Conservation (phyloP, 1,140 invertebrate genomes). For the Drosophila jambulina region DNA sequence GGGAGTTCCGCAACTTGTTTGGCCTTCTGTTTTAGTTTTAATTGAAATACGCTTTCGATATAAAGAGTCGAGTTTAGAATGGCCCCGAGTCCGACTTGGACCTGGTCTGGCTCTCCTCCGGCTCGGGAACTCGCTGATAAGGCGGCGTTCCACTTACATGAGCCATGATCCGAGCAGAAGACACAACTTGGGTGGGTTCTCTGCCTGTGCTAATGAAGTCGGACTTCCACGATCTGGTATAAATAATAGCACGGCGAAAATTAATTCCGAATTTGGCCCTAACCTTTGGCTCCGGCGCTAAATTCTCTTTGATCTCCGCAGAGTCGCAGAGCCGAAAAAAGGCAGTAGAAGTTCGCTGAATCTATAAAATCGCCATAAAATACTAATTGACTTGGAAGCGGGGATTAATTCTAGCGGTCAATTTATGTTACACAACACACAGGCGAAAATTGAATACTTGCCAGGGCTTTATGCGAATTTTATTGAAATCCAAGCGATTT, state of each 20-base stretch:
- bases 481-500: conserved; percentile 68
- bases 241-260: conserved; percentile 59
- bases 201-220: conserved; percentile 65
- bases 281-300: conserved; percentile 47
- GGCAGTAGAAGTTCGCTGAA: conserved; percentile 7
- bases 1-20: conserved; percentile 52
- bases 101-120: conserved; percentile 15
- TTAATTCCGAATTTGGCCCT: conserved; percentile 63
- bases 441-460: conserved; percentile 74
- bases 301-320: conserved; percentile 54
- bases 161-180: conserved; percentile 38
- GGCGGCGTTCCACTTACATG: conserved; percentile 79
- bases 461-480: conserved; percentile 68
- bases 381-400: conserved; percentile 75
- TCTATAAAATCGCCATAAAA: conserved; percentile 79
- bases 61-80: conserved; percentile 69
- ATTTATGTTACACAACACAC: conserved; percentile 79
- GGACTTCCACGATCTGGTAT: conserved; percentile 42
- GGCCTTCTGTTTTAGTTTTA: conserved; percentile 80
- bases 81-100: conserved; percentile 30
- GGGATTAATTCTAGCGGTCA: conserved; percentile 77
- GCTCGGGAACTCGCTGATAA: conserved; percentile 60
- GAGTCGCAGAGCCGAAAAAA: conserved; percentile 21
- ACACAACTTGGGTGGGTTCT: conserved; percentile 74
- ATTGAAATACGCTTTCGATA: conserved; percentile 80